phyloP scores from a whole-genome alignment of 2,888 invertebrate species.

The Orgyia antiqua region DNA sequence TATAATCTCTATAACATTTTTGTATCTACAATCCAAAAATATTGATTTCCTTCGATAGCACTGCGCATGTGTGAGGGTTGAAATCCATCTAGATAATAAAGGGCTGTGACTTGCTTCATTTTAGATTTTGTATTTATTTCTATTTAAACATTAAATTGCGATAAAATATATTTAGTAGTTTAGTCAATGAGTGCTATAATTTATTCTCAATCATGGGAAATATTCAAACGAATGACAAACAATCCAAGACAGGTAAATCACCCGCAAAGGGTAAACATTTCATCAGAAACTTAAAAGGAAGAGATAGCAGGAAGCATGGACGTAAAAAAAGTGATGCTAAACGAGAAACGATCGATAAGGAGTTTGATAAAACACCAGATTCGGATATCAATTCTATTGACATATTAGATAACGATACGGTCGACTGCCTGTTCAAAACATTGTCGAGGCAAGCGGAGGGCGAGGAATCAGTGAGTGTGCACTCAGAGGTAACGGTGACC shows the following conservation, averaged over 20 bases:
- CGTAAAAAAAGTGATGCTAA: conserved; percentile 60
- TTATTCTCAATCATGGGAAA: conserved; percentile 66
- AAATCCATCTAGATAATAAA: conserved; percentile 25
- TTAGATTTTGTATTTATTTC: conserved; percentile 19
- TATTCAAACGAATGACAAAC: conserved; percentile 71
- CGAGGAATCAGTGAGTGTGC: conserved; percentile 49
- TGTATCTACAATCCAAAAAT: conserved; percentile 21
- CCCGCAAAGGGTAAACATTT: conserved; percentile 78
- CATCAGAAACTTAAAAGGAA: conserved; percentile 68
- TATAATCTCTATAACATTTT: too few species aligned
- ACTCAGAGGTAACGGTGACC: conserved; percentile 68
- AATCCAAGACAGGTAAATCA: conserved; percentile 71
- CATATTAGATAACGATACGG: conserved; percentile 68
- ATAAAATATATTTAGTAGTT: conserved; percentile 10
- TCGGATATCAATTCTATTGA: conserved; percentile 67
- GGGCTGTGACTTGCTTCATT: conserved; percentile 45
- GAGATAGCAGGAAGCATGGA: conserved; percentile 63
- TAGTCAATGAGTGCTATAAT: conserved; percentile 12
- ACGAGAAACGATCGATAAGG: conserved; percentile 53
- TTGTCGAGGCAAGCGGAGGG: conserved; percentile 44
- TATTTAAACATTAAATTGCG: conserved; percentile 4
- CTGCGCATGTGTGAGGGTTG: conserved; percentile 34
- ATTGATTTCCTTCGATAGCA: conserved; percentile 28
- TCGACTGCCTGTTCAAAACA: conserved; percentile 66
- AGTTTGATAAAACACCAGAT: conserved; percentile 68